Percentiles rank a stretch among this genome's conserved stretches.
Evolutionary conservation across 2,113 vertebrate species (phyloP).

Genomic region (Fukomys damarensis): DNA sequence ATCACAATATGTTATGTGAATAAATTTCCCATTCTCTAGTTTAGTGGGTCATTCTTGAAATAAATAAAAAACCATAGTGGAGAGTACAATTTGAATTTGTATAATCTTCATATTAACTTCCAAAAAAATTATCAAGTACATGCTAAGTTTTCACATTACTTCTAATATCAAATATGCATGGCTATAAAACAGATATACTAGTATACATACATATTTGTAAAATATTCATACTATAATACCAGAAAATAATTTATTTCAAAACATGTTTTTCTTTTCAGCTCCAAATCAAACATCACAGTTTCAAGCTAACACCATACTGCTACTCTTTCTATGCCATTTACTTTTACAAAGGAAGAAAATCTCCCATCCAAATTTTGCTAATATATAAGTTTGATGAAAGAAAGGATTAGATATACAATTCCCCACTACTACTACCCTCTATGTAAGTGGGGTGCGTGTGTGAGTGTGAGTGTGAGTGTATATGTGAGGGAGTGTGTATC

Average conservation of each 20-base stretch:
- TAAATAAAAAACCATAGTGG: not conserved
- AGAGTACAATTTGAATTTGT: not conserved
- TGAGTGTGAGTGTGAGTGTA: not conserved
- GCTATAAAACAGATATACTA: not conserved
- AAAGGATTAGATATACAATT: not conserved
- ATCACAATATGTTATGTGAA: not conserved
- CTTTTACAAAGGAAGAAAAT: not conserved
- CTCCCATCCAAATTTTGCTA: not conserved
- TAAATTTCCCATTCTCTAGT: conserved; percentile 7
- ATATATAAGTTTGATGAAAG: not conserved
- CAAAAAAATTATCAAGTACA: not conserved
- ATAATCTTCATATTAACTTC: not conserved
- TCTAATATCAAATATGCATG: not conserved
- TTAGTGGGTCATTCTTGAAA: not conserved
- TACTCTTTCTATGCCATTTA: not conserved
- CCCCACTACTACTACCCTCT: not conserved
- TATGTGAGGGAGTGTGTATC: not conserved
- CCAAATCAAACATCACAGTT: not conserved
- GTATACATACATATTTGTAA: not conserved
- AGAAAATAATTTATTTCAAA: not conserved
- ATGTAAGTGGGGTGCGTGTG: not conserved
- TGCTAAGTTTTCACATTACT: not conserved
- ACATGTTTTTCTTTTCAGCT: not conserved
- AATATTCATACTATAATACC: not conserved
- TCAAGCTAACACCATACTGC: not conserved